These are phyloP conservation scores for Drepana arcuata DNA, from an alignment of 1,140 invertebrate genomes.

Conservation along the genomic window DNA sequence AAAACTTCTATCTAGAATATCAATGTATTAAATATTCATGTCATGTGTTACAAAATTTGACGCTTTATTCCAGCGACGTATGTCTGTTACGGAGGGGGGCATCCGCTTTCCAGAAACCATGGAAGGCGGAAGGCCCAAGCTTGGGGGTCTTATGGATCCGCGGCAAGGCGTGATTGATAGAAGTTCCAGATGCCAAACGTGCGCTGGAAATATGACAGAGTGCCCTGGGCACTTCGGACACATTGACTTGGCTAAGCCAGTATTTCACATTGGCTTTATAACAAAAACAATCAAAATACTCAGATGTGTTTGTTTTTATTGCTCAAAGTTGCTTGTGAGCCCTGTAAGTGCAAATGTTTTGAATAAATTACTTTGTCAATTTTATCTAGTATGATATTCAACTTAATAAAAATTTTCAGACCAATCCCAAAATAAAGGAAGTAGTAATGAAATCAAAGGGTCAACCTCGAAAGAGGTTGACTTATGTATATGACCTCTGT, in stretches of 20 bases:
- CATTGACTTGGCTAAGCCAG: constrained; percentile 97
- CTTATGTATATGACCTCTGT: constrained; percentile 97
- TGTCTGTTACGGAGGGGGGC: constrained; percentile 98
- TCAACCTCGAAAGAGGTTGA: constrained; percentile 94
- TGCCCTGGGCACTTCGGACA: constrained; percentile 99
- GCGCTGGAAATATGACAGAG: constrained; percentile 97
- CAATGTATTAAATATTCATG: too few relatives aligned
- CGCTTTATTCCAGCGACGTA: constrained; percentile 92
- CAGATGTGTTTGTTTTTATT: constrained; percentile 98
- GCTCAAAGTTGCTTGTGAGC: constrained; percentile 95
- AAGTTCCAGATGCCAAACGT: constrained; percentile 95
- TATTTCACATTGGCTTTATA: constrained; percentile 98
- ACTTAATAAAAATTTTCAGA: constrained; percentile 75
- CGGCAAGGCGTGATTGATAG: constrained; percentile 98
- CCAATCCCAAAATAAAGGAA: constrained; percentile 98
- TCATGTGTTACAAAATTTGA: too few relatives aligned
- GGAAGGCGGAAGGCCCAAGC: constrained; percentile 97
- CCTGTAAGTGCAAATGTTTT: constrained; percentile 84
- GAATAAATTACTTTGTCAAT: too few relatives aligned
- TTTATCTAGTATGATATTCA: too few relatives aligned
- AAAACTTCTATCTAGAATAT: too few relatives aligned
- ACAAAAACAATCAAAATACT: constrained; percentile 98
- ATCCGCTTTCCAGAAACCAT: constrained; percentile 98
- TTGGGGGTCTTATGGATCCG: constrained; percentile 99
- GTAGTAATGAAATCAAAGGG: constrained; percentile 97